Evolutionary conservation across 2,888 invertebrate species (phyloP).

Genomic region (Cryptus armator): DNA sequence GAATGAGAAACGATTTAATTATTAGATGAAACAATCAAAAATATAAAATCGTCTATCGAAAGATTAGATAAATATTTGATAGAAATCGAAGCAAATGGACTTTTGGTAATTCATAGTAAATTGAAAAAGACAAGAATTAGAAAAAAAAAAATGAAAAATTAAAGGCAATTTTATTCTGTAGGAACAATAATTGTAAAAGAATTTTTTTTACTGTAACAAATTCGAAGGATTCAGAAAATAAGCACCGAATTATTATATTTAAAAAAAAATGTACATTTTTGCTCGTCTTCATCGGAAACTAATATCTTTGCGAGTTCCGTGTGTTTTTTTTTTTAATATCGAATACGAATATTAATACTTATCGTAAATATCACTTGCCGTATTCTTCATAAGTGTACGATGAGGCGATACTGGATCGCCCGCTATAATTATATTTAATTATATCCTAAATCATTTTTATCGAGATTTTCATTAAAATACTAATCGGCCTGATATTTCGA

Average conservation of each 20-base stretch:
- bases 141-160: slow-evolving; percentile 1
- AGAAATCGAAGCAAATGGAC: not conserved
- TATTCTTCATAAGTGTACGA: slow-evolving; percentile 41
- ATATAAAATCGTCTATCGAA: not conserved
- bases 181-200: not conserved
- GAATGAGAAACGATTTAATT: too few species aligned
- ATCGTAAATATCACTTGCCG: slow-evolving; percentile 68
- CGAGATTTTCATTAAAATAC: slow-evolving; percentile 34
- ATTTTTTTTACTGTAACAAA: not conserved
- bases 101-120: not conserved
- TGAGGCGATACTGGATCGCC: slow-evolving; percentile 47
- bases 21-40: not conserved
- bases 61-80: not conserved
- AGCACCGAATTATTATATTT: not conserved
- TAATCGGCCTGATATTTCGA: slow-evolving; percentile 33
- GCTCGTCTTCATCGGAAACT: slow-evolving; percentile 4
- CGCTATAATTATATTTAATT: slow-evolving; percentile 47
- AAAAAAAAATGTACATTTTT: not conserved
- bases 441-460: slow-evolving; percentile 57
- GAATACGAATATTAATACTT: slow-evolving; percentile 63
- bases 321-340: slow-evolving; percentile 22
- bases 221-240: not conserved
- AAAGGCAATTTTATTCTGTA: slow-evolving; percentile 22
- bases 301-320: slow-evolving; percentile 42
- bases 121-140: not conserved